Percentiles rank a stretch among this genome's conserved stretches.
Conservation (phyloP, 2,888 invertebrate genomes). For the Polia nebulosa region DNA sequence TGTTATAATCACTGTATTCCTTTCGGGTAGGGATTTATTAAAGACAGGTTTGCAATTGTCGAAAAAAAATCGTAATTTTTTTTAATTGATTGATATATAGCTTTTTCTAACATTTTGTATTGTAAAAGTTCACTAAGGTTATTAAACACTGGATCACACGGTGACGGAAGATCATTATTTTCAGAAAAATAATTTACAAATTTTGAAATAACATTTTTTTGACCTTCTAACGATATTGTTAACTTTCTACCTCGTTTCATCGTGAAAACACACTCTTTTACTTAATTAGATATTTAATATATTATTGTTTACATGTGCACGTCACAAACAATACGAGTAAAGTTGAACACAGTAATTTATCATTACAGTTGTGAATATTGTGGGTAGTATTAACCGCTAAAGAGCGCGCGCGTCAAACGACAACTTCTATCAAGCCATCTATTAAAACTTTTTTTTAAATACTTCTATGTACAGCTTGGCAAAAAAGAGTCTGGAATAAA, state of each 20-base stretch:
- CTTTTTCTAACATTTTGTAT: too few species aligned
- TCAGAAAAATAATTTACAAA: constrained; percentile 1
- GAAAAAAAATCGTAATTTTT: neutral
- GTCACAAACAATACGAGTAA: too few species aligned
- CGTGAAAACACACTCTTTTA: neutral
- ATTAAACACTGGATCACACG: too few species aligned
- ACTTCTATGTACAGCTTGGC: too few species aligned
- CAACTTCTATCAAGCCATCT: too few species aligned
- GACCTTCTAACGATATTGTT: neutral
- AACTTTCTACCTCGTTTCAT: neutral
- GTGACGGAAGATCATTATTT: neutral
- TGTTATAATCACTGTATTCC: constrained; percentile 3
- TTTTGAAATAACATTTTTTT: neutral
- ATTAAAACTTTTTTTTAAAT: too few species aligned
- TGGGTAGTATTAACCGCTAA: neutral
- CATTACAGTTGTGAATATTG: neutral
- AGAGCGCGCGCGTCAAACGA: too few species aligned
- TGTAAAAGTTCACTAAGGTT: neutral
- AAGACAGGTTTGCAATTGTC: neutral
- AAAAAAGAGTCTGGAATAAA: too few species aligned
- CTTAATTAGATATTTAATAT: neutral
- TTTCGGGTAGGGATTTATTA: neutral
- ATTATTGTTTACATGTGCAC: neutral
- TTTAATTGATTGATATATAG: neutral
- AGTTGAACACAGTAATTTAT: too few species aligned